A percentile compares a stretch with the other conserved stretches of the same genome.
Conservation (phyloP, 2,888 invertebrate species). For the Scrobipalpa costella region DNA sequence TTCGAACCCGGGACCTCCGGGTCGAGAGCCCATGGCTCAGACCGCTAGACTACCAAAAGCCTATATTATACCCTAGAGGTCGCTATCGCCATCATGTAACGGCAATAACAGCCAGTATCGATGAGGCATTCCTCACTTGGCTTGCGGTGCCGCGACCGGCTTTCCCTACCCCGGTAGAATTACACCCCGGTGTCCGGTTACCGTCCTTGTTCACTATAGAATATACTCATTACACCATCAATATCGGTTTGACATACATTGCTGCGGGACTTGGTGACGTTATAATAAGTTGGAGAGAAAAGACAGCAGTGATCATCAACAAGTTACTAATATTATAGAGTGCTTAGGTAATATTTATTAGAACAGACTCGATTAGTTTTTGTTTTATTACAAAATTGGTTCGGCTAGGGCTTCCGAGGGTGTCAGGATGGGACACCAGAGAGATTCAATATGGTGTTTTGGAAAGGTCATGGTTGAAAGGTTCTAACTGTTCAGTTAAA, state of each 20-base stretch:
- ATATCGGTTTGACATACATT: background rate
- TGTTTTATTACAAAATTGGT: constrained; percentile 6
- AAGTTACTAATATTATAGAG: background rate
- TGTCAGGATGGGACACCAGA: background rate
- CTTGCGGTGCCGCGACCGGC: constrained; percentile 38
- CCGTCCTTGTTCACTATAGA: constrained; percentile 29
- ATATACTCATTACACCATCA: background rate
- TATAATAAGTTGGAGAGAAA: too few species aligned
- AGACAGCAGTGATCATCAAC: background rate
- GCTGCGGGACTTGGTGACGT: background rate
- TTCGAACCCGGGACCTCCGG: too few species aligned
- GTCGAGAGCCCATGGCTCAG: too few species aligned
- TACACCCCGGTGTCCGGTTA: constrained; percentile 50
- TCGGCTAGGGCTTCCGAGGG: constrained; percentile 3
- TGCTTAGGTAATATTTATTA: constrained; percentile 8
- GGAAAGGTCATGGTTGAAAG: background rate
- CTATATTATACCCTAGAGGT: background rate
- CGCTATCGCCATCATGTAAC: constrained; percentile 6
- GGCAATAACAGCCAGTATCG: background rate
- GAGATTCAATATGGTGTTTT: background rate
- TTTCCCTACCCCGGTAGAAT: constrained; percentile 51
- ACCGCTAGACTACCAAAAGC: too few species aligned
- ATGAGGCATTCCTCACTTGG: constrained; percentile 22
- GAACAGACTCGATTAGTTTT: background rate
- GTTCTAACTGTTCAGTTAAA: too few species aligned